Conservation (phyloP, 2,888 invertebrate species). For the Eulithis testata region DNA sequence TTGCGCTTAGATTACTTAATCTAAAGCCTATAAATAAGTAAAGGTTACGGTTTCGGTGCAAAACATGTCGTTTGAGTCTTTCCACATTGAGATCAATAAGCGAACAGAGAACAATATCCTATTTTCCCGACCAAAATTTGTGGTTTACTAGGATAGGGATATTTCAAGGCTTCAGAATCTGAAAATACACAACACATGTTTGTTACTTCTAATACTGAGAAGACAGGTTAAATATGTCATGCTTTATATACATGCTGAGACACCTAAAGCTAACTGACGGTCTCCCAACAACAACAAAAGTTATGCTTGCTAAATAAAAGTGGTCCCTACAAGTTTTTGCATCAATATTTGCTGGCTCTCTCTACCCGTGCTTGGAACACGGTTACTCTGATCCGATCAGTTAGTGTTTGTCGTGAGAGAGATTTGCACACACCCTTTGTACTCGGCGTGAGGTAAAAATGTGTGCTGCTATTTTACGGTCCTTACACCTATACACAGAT, state of each 20-base stretch:
- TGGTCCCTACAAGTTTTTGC: slow-evolving; percentile 9
- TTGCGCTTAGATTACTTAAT: slow-evolving; percentile 27
- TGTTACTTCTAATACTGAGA: background rate
- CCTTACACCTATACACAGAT: slow-evolving; percentile 45
- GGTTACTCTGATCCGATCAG: slow-evolving; percentile 62
- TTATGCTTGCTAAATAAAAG: slow-evolving; percentile 7
- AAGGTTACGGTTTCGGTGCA: background rate
- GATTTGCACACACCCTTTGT: slow-evolving; percentile 69
- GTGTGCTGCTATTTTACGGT: slow-evolving; percentile 50
- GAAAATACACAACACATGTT: background rate
- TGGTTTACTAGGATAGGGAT: background rate
- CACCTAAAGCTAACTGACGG: background rate
- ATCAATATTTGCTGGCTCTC: slow-evolving; percentile 28
- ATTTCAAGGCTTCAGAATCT: background rate
- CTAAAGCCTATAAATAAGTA: slow-evolving; percentile 5
- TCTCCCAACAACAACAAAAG: background rate
- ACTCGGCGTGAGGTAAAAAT: slow-evolving; percentile 52
- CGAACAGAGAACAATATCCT: background rate
- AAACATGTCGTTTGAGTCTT: slow-evolving; percentile 1
- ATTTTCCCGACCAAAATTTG: background rate
- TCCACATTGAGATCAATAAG: background rate
- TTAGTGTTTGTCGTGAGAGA: slow-evolving; percentile 63
- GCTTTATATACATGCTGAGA: background rate
- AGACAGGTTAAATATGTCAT: background rate
- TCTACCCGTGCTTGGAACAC: slow-evolving; percentile 44